These are phyloP conservation scores for Rugalucina vietnamica DNA, from an alignment of 2,888 invertebrate genomes.

Conservation along the genomic window DNA sequence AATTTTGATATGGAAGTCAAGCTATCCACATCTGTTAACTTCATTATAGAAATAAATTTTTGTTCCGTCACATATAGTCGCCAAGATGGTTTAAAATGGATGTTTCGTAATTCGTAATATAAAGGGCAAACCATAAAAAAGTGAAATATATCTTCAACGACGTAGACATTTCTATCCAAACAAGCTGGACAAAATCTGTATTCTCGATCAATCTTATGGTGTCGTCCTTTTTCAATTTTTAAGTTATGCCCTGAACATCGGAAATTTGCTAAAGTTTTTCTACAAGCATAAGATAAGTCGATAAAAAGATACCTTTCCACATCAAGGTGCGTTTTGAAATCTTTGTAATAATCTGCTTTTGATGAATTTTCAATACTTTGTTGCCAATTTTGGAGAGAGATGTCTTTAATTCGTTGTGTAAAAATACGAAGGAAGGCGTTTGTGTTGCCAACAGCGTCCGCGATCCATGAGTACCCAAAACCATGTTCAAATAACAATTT, in stretches of 20 bases:
- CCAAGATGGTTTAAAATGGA: background rate
- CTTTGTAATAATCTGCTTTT: background rate
- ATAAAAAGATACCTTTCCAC: conserved; percentile 1
- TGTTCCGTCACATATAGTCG: no score
- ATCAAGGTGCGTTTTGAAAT: conserved; percentile 1
- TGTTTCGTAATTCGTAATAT: background rate
- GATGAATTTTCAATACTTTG: conserved; percentile 5
- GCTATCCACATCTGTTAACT: no score
- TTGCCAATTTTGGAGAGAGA: background rate
- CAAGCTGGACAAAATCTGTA: background rate
- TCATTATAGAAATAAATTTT: no score
- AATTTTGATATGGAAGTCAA: no score
- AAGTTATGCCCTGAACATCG: conserved; percentile 10
- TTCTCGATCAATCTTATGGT: conserved; percentile 5
- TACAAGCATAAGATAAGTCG: background rate
- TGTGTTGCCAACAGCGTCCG: conserved; percentile 18
- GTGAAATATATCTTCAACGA: conserved; percentile 8
- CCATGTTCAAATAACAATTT: conserved; percentile 18
- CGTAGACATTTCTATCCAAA: background rate
- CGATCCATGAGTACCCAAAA: conserved; percentile 23
- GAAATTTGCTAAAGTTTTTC: conserved; percentile 16
- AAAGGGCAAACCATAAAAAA: background rate
- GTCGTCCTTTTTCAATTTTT: conserved; percentile 10
- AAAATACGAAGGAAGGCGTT: conserved; percentile 13
- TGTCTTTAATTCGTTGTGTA: conserved; percentile 11